Base-by-base conservation (phyloP, 2,113 vertebrate species). In the Macheiramphus alcinus region DNA sequence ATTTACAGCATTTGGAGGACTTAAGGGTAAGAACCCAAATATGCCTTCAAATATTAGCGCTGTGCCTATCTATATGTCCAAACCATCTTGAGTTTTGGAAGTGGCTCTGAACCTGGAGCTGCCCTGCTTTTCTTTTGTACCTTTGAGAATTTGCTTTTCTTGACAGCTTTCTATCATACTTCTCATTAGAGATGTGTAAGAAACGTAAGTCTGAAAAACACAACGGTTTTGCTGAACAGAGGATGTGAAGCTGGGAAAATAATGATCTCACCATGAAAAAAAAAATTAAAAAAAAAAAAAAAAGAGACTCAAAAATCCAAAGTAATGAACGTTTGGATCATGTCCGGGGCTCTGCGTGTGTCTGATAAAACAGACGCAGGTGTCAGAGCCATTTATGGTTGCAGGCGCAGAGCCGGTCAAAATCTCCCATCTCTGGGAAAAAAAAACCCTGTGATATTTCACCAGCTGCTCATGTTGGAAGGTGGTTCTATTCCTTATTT, bases 401-500 rank as follows among this genome's bases (percentile, higher is more conserved):
- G 68, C 67, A 70, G 86, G 83, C 85, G 3, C 71, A 70, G 93
- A 93, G 81, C 72, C 17, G 95, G 97, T 85, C 74, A 92, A 94
- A 97, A 96, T 74, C 94, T 96, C 85, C 96, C 80, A 92, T 92
- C 92, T 96, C 93, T 47, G 78, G 66, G 81, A 73, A 31, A 75
- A 80, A 55, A 88, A 94, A 93, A 62, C 62, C 40, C 58, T 78
- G 80, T 88, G 91, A 82, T 88, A 80, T 96, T 96, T 90, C 94
- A 94, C 79, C 96, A 97, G 84, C 94, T 94, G 89, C 93, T 96
- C 88, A 4, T 94, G 82, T 91, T 98, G 97, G 95, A 97, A 97
- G 85, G 93, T 88, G 80, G 74, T 88, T 94, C 96, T 90, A 97
- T 96, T 93, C 97, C 95, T 93, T 95, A 95, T 96, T 97, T 97